Conservation (phyloP, 2,888 invertebrate species). For the Thumatha senex region DNA sequence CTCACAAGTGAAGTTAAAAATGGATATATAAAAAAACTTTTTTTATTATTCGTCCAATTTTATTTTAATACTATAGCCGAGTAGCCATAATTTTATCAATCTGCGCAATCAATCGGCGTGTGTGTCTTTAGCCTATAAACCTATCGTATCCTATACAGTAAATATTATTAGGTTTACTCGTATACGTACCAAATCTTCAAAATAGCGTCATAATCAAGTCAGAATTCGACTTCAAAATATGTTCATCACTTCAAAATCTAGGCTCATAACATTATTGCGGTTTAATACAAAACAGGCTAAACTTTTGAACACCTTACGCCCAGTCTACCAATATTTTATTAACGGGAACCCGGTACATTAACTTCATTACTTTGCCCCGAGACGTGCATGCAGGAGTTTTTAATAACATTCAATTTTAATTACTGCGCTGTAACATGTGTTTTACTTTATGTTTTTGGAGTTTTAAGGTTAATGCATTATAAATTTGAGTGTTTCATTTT, state of each 20-base stretch:
- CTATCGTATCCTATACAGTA: no score
- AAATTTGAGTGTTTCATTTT: not conserved
- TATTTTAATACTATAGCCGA: no score
- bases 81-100: no score
- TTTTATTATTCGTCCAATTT: no score
- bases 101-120: no score
- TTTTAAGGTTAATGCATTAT: slow-evolving; percentile 1
- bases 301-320: slow-evolving; percentile 45
- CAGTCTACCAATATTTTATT: slow-evolving; percentile 62
- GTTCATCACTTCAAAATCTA: slow-evolving; percentile 39
- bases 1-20: no score
- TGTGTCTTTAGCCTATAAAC: no score
- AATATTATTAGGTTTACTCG: no score
- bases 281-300: slow-evolving; percentile 42
- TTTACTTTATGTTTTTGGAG: slow-evolving; percentile 13
- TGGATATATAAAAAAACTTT: no score
- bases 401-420: slow-evolving; percentile 51
- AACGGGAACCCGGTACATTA: slow-evolving; percentile 59
- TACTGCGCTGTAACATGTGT: slow-evolving; percentile 30
- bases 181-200: no score
- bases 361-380: slow-evolving; percentile 49
- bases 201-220: not conserved
- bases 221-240: slow-evolving; percentile 31
- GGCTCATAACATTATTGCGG: slow-evolving; percentile 40
- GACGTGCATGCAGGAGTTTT: slow-evolving; percentile 45